Conservation (phyloP, 2,888 invertebrate genomes). For the Itoplectis maculator region DNA sequence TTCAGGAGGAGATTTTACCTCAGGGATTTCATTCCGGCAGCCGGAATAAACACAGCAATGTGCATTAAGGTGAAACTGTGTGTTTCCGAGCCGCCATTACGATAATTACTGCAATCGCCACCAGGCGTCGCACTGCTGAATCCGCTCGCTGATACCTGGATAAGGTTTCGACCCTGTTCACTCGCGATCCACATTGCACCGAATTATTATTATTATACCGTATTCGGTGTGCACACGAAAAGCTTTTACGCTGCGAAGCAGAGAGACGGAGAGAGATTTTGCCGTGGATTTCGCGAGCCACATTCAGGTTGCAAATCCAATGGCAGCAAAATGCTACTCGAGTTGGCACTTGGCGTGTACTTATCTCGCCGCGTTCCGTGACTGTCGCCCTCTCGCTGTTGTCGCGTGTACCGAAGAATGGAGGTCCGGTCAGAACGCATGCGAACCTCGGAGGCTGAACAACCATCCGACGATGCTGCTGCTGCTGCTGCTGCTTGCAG, state of each 20-base stretch:
- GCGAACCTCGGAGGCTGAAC: constrained; percentile 7
- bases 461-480: constrained; percentile 4
- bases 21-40: too few species aligned
- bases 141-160: background rate
- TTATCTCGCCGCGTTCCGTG: background rate
- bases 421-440: constrained; percentile 11
- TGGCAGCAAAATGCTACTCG: constrained; percentile 2
- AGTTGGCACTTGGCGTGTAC: constrained; percentile 6
- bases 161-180: background rate
- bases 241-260: background rate
- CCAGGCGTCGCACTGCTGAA: background rate
- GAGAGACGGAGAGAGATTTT: constrained; percentile 4
- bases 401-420: constrained; percentile 20
- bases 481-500: too few species aligned
- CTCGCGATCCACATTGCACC: too few species aligned
- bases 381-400: constrained; percentile 7
- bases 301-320: background rate
- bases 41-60: background rate
- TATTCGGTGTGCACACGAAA: background rate
- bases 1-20: too few species aligned
- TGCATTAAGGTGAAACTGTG: background rate
- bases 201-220: background rate
- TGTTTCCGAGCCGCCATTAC: background rate
- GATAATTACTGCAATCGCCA: background rate
- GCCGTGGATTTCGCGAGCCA: background rate